These are phyloP conservation scores for Argyresthia goedartella DNA, from an alignment of 2,888 invertebrate genomes.

Conservation along the genomic window DNA sequence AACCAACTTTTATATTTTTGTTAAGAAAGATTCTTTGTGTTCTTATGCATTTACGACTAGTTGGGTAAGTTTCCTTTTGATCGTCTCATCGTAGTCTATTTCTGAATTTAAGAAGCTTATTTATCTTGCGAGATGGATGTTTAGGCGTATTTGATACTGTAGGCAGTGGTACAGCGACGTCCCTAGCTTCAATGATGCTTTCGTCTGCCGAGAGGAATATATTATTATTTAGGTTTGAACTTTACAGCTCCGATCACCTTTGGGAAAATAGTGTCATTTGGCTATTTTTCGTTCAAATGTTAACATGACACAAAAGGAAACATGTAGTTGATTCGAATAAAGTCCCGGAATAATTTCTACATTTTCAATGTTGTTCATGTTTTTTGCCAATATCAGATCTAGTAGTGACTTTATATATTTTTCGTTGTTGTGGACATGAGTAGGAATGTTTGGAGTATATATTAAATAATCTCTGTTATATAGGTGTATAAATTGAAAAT, in stretches of 20 bases:
- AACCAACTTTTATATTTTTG: background rate
- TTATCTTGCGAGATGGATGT: background rate
- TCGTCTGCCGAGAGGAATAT: background rate
- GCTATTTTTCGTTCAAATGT: too few relatives aligned
- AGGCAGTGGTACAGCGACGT: background rate
- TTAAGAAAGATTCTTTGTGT: background rate
- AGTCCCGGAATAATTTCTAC: too few relatives aligned
- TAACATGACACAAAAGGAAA: too few relatives aligned
- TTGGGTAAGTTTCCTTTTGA: background rate
- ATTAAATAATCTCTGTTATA: background rate
- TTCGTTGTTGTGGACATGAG: background rate
- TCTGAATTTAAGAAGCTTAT: background rate
- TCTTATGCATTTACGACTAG: background rate
- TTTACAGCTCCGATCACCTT: constrained; percentile 2
- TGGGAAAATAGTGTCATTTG: too few relatives aligned
- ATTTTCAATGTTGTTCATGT: too few relatives aligned
- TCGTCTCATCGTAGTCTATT: constrained; percentile 3
- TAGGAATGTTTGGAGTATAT: background rate
- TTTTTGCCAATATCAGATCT: background rate
- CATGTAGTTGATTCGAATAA: too few relatives aligned
- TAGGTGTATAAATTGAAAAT: background rate
- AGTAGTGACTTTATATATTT: background rate
- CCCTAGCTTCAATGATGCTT: background rate
- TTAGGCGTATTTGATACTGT: background rate
- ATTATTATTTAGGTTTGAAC: constrained; percentile 2